Evolutionary conservation across 37 sponge, comb jelly and placozoan species (phyloP).

Genomic region (Eunapius fragilis): DNA sequence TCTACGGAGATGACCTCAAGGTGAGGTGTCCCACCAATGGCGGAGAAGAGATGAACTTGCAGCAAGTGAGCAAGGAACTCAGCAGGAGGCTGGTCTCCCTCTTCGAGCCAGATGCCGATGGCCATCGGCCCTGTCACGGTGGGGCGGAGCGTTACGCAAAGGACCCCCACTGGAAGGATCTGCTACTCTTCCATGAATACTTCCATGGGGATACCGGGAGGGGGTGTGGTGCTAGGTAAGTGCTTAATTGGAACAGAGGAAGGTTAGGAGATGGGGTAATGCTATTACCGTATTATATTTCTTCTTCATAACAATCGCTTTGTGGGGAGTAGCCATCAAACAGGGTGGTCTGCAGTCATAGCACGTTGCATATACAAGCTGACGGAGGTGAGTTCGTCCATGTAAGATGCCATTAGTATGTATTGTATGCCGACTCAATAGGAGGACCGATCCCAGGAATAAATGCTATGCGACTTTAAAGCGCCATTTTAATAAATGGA

Average conservation of each 20-base stretch:
- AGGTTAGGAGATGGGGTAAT: no score
- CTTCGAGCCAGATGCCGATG: slow-evolving; percentile 65
- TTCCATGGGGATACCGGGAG: slow-evolving; percentile 93
- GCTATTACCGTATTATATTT: not conserved
- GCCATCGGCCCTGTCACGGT: slow-evolving; percentile 88
- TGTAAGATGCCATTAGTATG: not conserved
- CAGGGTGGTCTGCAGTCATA: slow-evolving; percentile 92
- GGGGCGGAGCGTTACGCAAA: slow-evolving; percentile 64
- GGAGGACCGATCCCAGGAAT: not conserved
- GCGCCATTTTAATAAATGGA: no score
- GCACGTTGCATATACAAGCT: slow-evolving; percentile 87
- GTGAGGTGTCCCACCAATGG: slow-evolving; percentile 92
- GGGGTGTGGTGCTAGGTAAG: slow-evolving; percentile 96
- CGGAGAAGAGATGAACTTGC: slow-evolving; percentile 76
- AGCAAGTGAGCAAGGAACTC: slow-evolving; percentile 82
- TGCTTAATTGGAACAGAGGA: not conserved
- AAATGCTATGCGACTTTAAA: not conserved
- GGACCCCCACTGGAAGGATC: slow-evolving; percentile 91
- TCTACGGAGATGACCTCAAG: slow-evolving; percentile 84
- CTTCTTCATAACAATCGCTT: no score
- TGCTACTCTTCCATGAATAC: slow-evolving; percentile 94
- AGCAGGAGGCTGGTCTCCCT: slow-evolving; percentile 53
- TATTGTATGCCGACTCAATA: not conserved
- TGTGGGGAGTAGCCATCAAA: slow-evolving; percentile 98
- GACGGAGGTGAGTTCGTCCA: slow-evolving; percentile 4